A percentile compares a stretch with the other conserved stretches of the same genome.
Conservation (phyloP, 2,797 vertebrate species). For the Antennarius maculatus region DNA sequence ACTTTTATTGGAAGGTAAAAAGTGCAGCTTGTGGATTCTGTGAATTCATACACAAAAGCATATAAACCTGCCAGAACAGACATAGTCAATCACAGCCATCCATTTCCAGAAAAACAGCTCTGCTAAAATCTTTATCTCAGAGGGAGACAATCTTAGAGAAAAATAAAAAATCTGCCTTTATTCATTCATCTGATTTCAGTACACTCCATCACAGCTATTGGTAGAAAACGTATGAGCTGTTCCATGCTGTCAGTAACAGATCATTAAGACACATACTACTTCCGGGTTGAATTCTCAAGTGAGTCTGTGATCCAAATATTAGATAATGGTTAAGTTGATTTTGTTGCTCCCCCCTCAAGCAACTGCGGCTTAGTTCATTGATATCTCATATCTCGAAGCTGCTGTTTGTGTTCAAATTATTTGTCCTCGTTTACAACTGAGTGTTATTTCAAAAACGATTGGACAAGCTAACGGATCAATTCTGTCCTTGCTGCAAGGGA, state of each 20-base stretch:
- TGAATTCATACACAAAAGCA: conserved; percentile 12
- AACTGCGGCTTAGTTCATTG: conserved; percentile 38
- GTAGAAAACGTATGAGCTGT: conserved; percentile 7
- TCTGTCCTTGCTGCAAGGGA: conserved; percentile 47
- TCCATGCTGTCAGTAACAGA: conserved; percentile 4
- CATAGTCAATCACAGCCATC: too few species aligned
- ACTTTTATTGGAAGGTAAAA: conserved; percentile 10
- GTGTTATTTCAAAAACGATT: conserved; percentile 49
- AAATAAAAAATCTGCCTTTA: neutral
- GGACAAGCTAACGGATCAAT: conserved; percentile 37
- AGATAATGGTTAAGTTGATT: conserved; percentile 32
- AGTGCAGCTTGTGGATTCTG: neutral
- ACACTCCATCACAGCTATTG: neutral
- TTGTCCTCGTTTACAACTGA: conserved; percentile 35
- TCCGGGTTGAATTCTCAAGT: conserved; percentile 14
- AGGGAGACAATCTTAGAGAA: too few species aligned
- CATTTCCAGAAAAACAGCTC: too few species aligned
- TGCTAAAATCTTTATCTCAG: too few species aligned
- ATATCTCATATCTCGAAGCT: conserved; percentile 27
- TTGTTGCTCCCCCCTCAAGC: conserved; percentile 31
- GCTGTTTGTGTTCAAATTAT: conserved; percentile 45
- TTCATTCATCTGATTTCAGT: neutral
- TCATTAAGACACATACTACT: conserved; percentile 14
- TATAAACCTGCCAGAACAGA: neutral
- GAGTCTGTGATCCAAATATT: conserved; percentile 11